These are phyloP conservation scores for Chondrosia reniformis DNA, from an alignment of 37 sponge, comb jelly and placozoan species.

Conservation along the genomic window DNA sequence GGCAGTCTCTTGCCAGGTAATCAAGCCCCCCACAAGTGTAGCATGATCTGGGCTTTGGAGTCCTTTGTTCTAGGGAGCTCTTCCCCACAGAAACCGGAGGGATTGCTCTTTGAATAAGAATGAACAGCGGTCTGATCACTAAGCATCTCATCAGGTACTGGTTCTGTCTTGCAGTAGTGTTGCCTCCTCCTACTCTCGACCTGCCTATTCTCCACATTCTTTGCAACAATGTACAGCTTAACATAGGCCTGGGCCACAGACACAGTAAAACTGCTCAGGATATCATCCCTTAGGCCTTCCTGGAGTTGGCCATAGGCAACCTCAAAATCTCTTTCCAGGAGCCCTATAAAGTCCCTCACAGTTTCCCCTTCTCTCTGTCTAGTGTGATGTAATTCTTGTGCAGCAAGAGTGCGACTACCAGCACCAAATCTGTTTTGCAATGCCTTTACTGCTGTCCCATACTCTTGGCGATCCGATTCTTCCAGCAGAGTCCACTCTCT, in stretches of 20 bases:
- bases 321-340: conserved; percentile 28
- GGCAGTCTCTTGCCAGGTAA: neutral
- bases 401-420: conserved; percentile 21
- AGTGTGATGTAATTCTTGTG: conserved; percentile 45
- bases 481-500: conserved; percentile 36
- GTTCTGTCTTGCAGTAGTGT: neutral
- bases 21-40: conserved; percentile 4
- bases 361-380: conserved; percentile 25
- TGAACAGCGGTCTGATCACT: no score
- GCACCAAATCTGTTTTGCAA: conserved; percentile 10
- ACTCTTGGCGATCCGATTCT: conserved; percentile 6
- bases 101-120: no score
- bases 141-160: no score
- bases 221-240: conserved; percentile 18
- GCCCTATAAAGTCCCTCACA: conserved; percentile 30
- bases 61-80: no score
- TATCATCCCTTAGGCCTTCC: conserved; percentile 6
- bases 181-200: conserved; percentile 10
- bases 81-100: neutral
- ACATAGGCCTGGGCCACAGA: conserved; percentile 5
- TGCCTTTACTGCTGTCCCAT: neutral
- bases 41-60: neutral
- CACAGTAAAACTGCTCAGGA: conserved; percentile 3
- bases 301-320: conserved; percentile 29
- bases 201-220: conserved; percentile 13